phyloP scores from a whole-genome alignment of 1,140 invertebrate species.

The Brachionus paranguensis region DNA sequence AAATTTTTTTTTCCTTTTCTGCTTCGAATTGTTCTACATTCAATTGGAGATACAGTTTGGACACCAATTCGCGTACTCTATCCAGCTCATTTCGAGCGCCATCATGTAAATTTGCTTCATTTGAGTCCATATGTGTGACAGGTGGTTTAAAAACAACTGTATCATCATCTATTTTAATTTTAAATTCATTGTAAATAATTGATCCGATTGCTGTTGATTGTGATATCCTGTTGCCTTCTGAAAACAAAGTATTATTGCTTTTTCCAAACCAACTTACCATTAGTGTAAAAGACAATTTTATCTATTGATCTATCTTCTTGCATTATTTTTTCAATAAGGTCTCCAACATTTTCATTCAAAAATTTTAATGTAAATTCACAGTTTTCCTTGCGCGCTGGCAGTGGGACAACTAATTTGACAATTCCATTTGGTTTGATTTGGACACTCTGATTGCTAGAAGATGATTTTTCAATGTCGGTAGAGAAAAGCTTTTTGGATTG shows the following conservation, averaged over 20 bases:
- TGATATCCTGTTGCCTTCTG: not conserved
- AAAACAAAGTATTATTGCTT: not conserved
- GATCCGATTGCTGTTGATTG: not conserved
- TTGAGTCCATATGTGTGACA: not conserved
- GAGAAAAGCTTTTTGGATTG: not conserved
- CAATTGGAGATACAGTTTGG: slow-evolving; percentile 14
- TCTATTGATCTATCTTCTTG: slow-evolving; percentile 31
- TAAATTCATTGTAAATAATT: not conserved
- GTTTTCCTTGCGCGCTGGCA: slow-evolving; percentile 10
- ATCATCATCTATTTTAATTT: slow-evolving; percentile 17
- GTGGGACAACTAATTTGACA: not conserved
- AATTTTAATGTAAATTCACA: slow-evolving; percentile 33
- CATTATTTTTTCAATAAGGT: not conserved
- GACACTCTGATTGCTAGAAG: not conserved
- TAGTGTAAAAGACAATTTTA: not conserved
- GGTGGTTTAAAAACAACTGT: not conserved
- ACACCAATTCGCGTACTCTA: not conserved
- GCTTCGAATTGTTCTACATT: slow-evolving; percentile 16
- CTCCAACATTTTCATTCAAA: not conserved
- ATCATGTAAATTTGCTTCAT: not conserved
- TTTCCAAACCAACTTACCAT: not conserved
- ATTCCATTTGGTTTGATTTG: not conserved
- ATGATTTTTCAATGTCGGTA: not conserved
- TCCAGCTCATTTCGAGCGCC: not conserved
- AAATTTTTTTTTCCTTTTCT: slow-evolving; percentile 16